Conservation (phyloP, 1,140 invertebrate species). For the Eumaeus atala region DNA sequence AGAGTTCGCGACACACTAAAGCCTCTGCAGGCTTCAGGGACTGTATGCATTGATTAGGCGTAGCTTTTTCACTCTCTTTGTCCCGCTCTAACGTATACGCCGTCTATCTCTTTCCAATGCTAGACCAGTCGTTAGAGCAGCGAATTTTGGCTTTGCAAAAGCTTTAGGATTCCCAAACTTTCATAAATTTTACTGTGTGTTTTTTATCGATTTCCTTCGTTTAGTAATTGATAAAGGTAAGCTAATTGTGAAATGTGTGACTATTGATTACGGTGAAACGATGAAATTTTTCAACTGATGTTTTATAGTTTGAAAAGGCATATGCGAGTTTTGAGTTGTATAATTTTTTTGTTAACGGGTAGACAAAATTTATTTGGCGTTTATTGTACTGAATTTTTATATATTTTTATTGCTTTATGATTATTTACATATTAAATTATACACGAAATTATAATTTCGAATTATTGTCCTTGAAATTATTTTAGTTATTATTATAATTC, state of each 20-base stretch:
- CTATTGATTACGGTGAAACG: background rate
- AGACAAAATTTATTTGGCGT: too few species aligned
- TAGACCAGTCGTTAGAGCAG: slow-evolving; percentile 37
- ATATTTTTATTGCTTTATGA: too few species aligned
- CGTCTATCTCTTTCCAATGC: slow-evolving; percentile 31
- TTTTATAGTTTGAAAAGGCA: too few species aligned
- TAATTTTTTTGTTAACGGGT: too few species aligned
- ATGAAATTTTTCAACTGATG: too few species aligned
- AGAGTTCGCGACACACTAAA: slow-evolving; percentile 47
- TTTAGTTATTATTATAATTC: too few species aligned
- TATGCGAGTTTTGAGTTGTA: too few species aligned
- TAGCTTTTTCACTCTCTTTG: slow-evolving; percentile 35
- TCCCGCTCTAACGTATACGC: slow-evolving; percentile 33
- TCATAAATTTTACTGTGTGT: slow-evolving; percentile 18
- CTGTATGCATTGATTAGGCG: slow-evolving; percentile 66
- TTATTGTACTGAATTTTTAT: too few species aligned
- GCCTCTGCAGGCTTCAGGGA: slow-evolving; percentile 47
- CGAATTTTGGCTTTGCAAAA: slow-evolving; percentile 59
- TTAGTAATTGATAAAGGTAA: slow-evolving; percentile 2
- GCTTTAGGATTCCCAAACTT: slow-evolving; percentile 41
- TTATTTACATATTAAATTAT: too few species aligned
- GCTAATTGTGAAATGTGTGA: background rate
- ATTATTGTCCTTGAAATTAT: too few species aligned
- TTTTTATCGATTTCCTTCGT: slow-evolving; percentile 14
- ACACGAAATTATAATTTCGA: too few species aligned